These are phyloP conservation scores for Epinotia bilunana DNA, from an alignment of 2,888 invertebrate species.

Conservation along the genomic window DNA sequence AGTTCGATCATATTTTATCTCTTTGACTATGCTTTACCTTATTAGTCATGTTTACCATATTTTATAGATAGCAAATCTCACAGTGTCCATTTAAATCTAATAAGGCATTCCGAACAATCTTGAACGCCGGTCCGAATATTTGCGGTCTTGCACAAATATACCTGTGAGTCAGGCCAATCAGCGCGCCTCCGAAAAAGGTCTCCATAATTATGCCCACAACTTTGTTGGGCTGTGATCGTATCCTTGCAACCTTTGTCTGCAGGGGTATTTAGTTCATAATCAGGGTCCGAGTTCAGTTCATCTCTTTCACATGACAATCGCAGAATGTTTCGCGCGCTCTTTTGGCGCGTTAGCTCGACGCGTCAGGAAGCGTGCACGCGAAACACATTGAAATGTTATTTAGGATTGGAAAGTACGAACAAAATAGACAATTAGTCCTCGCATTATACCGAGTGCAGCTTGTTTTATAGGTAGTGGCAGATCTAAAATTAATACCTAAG, in stretches of 20 bases:
- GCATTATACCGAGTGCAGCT: no score
- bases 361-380: background rate
- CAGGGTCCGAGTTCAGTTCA: background rate
- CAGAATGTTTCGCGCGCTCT: background rate
- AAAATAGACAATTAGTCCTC: no score
- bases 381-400: background rate
- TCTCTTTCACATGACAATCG: background rate
- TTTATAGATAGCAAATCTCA: conserved; percentile 8
- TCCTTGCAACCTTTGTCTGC: conserved; percentile 16
- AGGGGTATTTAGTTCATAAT: background rate
- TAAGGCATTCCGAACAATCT: conserved; percentile 33
- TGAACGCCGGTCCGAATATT: conserved; percentile 28
- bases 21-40: background rate
- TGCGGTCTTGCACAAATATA: conserved; percentile 30
- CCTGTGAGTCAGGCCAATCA: conserved; percentile 37
- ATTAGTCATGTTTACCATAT: conserved; percentile 17
- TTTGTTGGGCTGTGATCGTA: conserved; percentile 5
- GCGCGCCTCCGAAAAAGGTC: conserved; percentile 26
- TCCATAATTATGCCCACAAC: conserved; percentile 23
- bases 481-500: no score
- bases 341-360: background rate
- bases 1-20: background rate
- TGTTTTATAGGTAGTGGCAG: no score
- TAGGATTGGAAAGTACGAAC: no score
- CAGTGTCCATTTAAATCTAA: conserved; percentile 28